Evolutionary conservation across 1,140 invertebrate genomes (phyloP).

Genomic region (Arion vulgaris): DNA sequence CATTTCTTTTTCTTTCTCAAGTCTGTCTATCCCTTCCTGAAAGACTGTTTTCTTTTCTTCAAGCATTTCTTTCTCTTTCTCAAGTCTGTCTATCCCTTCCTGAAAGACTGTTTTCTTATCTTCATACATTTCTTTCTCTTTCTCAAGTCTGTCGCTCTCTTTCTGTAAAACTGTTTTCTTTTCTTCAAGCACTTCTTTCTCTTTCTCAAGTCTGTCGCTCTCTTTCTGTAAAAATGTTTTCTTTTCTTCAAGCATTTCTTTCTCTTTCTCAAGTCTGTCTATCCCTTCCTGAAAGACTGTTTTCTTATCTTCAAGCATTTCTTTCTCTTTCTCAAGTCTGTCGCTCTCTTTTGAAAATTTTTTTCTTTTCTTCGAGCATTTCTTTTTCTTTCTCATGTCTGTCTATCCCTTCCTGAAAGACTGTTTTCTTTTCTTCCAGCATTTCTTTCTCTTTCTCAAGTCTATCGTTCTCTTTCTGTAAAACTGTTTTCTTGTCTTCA

Average conservation of each 20-base stretch:
- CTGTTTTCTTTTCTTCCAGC: background rate
- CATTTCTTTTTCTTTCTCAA: background rate
- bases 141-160: too few species aligned
- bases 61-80: background rate
- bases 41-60: background rate
- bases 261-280: conserved; percentile 17
- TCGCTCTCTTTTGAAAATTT: too few species aligned
- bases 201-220: too few species aligned
- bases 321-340: too few species aligned
- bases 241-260: background rate
- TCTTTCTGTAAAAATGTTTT: too few species aligned
- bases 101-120: too few species aligned
- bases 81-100: too few species aligned
- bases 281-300: background rate
- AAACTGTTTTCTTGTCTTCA: background rate
- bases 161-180: too few species aligned
- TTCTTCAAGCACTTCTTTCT: too few species aligned
- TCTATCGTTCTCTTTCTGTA: conserved; percentile 12
- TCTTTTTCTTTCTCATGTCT: background rate
- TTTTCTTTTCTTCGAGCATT: too few species aligned
- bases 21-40: background rate
- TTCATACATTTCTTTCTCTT: too few species aligned
- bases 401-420: background rate
- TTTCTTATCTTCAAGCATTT: too few species aligned
- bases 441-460: background rate